Percentiles rank a stretch among this genome's conserved stretches.
These are phyloP conservation scores for Heteronetta atricapilla DNA, from an alignment of 2,113 vertebrate species.

Conservation along the genomic window DNA sequence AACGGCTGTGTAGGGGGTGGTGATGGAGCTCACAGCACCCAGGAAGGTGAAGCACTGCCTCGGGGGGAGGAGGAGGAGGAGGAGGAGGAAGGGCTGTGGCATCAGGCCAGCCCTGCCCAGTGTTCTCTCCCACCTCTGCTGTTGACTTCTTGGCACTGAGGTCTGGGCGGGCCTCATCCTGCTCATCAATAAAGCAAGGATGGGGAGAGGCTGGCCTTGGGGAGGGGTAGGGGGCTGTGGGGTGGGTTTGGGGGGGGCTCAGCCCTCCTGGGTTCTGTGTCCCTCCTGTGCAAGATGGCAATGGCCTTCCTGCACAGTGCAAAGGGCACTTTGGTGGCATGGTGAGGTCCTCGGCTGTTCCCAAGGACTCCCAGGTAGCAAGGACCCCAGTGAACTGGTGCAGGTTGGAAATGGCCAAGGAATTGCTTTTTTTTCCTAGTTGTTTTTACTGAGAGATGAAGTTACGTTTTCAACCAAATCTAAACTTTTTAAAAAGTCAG, in stretches of 20 bases:
- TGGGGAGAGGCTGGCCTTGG: neutral
- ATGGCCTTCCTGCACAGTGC: accelerated
- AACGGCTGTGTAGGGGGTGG: neutral
- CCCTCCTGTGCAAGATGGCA: neutral
- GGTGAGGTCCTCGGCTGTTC: neutral
- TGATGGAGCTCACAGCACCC: neutral
- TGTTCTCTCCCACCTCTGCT: neutral
- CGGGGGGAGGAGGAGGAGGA: neutral
- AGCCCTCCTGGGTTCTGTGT: neutral
- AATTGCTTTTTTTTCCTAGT: neutral
- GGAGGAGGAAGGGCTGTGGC: neutral
- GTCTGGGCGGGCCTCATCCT: neutral
- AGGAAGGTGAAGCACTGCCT: neutral
- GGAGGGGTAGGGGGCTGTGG: accelerated
- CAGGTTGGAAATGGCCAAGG: neutral
- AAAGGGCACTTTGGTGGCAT: accelerated
- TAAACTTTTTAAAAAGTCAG: neutral
- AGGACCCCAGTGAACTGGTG: accelerated
- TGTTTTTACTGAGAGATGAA: neutral
- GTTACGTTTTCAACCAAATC: neutral
- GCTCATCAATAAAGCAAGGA: accelerated
- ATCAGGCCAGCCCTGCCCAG: accelerated
- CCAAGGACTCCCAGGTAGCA: neutral
- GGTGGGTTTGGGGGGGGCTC: accelerated
- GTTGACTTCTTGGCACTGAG: neutral